Base-by-base conservation (phyloP, 2,888 invertebrate genomes). In the Melipona bicolor region DNA sequence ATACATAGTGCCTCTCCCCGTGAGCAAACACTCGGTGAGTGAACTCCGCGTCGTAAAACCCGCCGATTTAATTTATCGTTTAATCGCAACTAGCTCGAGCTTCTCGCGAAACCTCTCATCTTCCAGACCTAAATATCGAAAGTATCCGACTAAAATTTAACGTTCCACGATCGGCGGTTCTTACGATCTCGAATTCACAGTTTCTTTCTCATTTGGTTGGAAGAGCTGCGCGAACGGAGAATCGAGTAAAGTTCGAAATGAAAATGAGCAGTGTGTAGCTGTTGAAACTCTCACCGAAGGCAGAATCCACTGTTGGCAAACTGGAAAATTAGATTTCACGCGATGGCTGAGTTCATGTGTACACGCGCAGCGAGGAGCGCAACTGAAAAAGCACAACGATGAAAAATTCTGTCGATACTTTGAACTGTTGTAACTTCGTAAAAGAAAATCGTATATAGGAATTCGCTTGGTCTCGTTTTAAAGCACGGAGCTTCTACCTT, bases 301-400 rank as follows among this genome's bases (percentile, higher is more conserved):
- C 1, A 15, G 36, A 74, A 74, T 54, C 36, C 6, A 54, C 15
- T 21, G 59, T 27, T 36, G 64, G 36, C 69, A 76, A 81, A 78
- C 72, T 27, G 15, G 50, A 72, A 27, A 88, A 80, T 81, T 56
- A 56, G 77, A 81, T 81, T 73, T 36, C 43, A 9, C 54, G 52
- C 15, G 32, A 77, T 70, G 71, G 65, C 77, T 4, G 5, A n/a
- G 9, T 43, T 43, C 3, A 11, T 62, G 71, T 32, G 59, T 72
- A 56, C 32, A 32, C 21, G 27, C 67, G 19, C 74, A 67, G 79
- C 67, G 43, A 43, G 43, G 9, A 43, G 69, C 15, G 15, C 24
- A 59, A 15, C n/a, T 59, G n/a, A 11, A 43, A 11, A 9, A 43
- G 11, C 43, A 43, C 9, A 43, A 43, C 43, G 43, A 43, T 43